Conservation (phyloP, 1,140 invertebrate genomes). For the Procambarus virginalis region DNA sequence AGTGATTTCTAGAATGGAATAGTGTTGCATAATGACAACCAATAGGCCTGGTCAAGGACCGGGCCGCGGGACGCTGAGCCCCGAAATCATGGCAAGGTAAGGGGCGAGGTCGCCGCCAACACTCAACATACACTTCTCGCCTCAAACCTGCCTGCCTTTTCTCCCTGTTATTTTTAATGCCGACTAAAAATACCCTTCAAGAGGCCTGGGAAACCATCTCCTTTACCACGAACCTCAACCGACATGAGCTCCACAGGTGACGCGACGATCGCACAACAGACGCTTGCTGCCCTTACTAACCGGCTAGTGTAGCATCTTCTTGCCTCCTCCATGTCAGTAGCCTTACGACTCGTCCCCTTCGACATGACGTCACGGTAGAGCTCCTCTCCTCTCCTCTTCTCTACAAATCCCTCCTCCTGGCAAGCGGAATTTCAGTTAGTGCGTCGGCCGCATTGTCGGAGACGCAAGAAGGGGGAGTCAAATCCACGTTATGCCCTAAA, state of each 20-base stretch:
- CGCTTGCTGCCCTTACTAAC: not conserved
- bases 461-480: constrained; percentile 8
- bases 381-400: not conserved
- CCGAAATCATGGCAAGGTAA: too few relatives aligned
- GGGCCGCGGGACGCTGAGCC: too few relatives aligned
- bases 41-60: too few relatives aligned
- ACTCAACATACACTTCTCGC: too few relatives aligned
- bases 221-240: not conserved
- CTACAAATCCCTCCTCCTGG: not conserved
- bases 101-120: too few relatives aligned
- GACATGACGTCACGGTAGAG: not conserved
- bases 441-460: not conserved
- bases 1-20: too few relatives aligned
- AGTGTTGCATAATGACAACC: too few relatives aligned
- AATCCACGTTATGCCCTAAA: not conserved
- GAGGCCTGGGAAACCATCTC: not conserved
- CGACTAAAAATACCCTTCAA: not conserved
- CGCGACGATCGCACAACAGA: not conserved
- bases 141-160: not conserved
- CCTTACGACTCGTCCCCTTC: not conserved
- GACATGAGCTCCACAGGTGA: not conserved
- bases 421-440: not conserved
- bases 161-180: not conserved
- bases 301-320: not conserved
- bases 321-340: not conserved